Conservation (phyloP, 2,888 invertebrate genomes). For the Linnaemya vulpina region DNA sequence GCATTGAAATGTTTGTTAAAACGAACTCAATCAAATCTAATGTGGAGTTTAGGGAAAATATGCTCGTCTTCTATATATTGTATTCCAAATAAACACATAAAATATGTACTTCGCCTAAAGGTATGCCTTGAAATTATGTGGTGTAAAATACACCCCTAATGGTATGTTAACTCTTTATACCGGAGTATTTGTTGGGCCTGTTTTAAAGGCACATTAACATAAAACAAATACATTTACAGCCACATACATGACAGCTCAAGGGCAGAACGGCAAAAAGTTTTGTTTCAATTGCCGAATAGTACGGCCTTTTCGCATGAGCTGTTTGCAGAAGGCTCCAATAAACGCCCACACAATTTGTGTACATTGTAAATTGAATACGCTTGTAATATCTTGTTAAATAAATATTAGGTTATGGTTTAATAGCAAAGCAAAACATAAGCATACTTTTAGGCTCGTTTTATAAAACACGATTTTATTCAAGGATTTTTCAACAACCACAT, state of each 20-base stretch:
- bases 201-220: not conserved
- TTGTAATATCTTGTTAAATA: not conserved
- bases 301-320: not conserved
- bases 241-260: not conserved
- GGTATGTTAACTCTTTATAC: not conserved
- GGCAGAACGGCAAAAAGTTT: not conserved
- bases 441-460: too few species aligned
- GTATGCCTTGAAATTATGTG: constrained; percentile 1
- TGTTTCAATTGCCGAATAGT: constrained; percentile 6
- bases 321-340: not conserved
- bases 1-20: not conserved
- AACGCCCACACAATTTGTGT: not conserved
- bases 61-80: not conserved
- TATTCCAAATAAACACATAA: not conserved
- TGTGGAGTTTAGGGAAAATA: not conserved
- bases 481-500: not conserved
- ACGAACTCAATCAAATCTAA: not conserved
- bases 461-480: too few species aligned
- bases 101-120: not conserved
- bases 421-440: not conserved
- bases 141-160: not conserved
- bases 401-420: not conserved
- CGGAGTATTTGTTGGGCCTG: not conserved
- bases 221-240: not conserved
- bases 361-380: not conserved